These are phyloP conservation scores for Matsumurasca onukii DNA, from an alignment of 1,140 invertebrate species.

Conservation along the genomic window DNA sequence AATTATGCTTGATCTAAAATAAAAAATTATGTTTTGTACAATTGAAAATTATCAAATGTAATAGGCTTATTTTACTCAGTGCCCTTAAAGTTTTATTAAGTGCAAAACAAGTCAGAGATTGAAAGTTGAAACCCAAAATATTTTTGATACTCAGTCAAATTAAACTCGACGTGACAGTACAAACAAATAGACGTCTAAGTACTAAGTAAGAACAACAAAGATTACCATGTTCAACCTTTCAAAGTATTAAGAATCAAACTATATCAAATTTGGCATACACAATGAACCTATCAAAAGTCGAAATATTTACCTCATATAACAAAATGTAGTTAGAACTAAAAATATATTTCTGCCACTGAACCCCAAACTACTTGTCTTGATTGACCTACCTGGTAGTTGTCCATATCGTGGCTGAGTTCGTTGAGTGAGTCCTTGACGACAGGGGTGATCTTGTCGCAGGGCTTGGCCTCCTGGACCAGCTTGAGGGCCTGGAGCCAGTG, in stretches of 20 bases:
- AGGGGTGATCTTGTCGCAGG: slow-evolving; percentile 12
- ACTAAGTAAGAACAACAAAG: background rate
- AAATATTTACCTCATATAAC: background rate
- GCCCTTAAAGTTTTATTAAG: too few species aligned
- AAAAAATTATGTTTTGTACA: too few species aligned
- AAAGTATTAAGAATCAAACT: too few species aligned
- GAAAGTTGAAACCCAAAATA: too few species aligned
- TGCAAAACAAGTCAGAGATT: too few species aligned
- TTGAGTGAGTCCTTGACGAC: background rate
- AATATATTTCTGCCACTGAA: background rate
- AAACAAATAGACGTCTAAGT: background rate
- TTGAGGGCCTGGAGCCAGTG: background rate
- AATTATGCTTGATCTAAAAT: too few species aligned
- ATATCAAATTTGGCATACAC: too few species aligned
- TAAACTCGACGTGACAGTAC: too few species aligned
- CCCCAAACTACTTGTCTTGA: background rate
- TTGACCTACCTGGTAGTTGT: slow-evolving; percentile 19
- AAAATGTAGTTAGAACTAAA: background rate
- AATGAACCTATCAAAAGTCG: too few species aligned
- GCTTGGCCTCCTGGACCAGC: background rate
- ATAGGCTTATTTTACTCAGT: too few species aligned
- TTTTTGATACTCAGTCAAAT: too few species aligned
- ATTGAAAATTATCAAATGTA: too few species aligned
- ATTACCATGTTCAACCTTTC: background rate
- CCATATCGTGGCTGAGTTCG: slow-evolving; percentile 8